phyloP scores from a whole-genome alignment of 1,140 invertebrate species.

The Onthophagus taurus region DNA sequence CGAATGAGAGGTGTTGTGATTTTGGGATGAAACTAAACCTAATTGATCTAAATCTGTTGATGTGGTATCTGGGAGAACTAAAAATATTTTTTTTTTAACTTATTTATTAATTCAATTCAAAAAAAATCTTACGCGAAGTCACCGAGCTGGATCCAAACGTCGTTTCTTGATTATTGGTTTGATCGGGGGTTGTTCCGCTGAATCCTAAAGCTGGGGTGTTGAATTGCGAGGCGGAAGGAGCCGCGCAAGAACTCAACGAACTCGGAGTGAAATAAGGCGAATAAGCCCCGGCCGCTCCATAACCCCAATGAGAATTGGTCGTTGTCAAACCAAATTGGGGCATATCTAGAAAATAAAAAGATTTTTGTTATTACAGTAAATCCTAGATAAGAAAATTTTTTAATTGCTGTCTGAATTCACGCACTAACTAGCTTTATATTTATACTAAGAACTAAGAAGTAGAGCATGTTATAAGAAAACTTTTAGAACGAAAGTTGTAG shows the following conservation, averaged over 20 bases:
- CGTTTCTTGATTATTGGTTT: constrained; percentile 56
- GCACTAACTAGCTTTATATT: no score
- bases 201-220: constrained; percentile 56
- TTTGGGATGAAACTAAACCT: constrained; percentile 54
- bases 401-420: no score
- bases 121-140: constrained; percentile 34
- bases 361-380: no score
- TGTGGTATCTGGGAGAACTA: constrained; percentile 65
- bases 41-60: constrained; percentile 67
- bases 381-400: no score
- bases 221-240: constrained; percentile 52
- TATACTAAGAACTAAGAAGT: no score
- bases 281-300: constrained; percentile 69
- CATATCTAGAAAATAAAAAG: constrained; percentile 50
- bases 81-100: constrained; percentile 7
- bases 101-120: background rate
- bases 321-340: constrained; percentile 67
- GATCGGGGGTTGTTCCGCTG: constrained; percentile 57
- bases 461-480: no score
- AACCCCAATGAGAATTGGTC: constrained; percentile 73
- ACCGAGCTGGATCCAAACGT: constrained; percentile 38
- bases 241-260: constrained; percentile 55
- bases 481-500: no score
- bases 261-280: constrained; percentile 63
- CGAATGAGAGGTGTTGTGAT: constrained; percentile 38